phyloP scores from a whole-genome alignment of 2,888 invertebrate genomes.

The Cremastinae sp. region DNA sequence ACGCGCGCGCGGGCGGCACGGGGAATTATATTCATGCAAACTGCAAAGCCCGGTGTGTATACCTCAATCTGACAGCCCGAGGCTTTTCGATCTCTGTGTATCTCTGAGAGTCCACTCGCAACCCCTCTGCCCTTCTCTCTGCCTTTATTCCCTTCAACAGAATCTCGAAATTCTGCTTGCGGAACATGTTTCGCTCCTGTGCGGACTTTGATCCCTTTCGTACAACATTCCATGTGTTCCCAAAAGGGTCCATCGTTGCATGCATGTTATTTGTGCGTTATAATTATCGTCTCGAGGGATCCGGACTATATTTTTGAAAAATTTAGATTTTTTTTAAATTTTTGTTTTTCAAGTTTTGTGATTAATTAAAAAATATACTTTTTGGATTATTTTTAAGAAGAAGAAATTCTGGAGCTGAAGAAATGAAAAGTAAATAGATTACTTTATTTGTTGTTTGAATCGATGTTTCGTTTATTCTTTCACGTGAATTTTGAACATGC shows the following conservation, averaged over 20 bases:
- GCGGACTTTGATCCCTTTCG: slow-evolving; percentile 47
- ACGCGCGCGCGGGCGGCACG: neutral
- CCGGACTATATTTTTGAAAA: too few species aligned
- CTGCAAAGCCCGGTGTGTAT: slow-evolving; percentile 1
- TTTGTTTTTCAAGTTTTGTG: too few species aligned
- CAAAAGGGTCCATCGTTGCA: neutral
- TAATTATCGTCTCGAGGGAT: slow-evolving; percentile 47
- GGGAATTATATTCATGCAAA: slow-evolving; percentile 21
- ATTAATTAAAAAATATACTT: too few species aligned
- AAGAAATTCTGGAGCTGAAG: too few species aligned
- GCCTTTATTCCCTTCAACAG: neutral
- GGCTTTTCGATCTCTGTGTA: slow-evolving; percentile 39
- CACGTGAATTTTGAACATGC: too few species aligned
- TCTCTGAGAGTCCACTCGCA: neutral
- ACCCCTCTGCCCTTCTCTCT: neutral
- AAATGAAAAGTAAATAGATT: too few species aligned
- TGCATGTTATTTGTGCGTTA: slow-evolving; percentile 48
- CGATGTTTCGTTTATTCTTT: too few species aligned
- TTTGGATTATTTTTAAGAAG: too few species aligned
- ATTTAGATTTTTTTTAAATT: too few species aligned
- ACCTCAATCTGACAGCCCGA: slow-evolving; percentile 41
- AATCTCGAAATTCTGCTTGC: slow-evolving; percentile 40
- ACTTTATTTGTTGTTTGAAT: too few species aligned
- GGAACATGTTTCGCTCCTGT: slow-evolving; percentile 29
- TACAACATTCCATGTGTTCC: slow-evolving; percentile 31